Evolutionary conservation across 2,888 invertebrate genomes (phyloP), one percentile per base, ranked within the genome.

Genomic region (Conomelus anceps): DNA sequence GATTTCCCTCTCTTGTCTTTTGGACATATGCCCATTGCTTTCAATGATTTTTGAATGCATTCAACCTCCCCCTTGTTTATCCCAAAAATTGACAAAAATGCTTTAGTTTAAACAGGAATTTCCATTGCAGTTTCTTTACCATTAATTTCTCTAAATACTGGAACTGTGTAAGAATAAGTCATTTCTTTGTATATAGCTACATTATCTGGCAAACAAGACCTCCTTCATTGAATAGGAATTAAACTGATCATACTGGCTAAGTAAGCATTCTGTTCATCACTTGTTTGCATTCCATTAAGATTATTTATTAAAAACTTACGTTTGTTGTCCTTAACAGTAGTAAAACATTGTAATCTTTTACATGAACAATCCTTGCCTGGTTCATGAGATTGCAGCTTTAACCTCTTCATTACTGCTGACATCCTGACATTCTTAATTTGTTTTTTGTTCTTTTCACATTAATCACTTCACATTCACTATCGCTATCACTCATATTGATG

Each of bases 1-100:
- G 84, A 85, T 26, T 26, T 89, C 20, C 89, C 87, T 84, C 88
- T 23, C 85, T 85, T 11, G 26, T 89, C 26, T 23, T 24, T 89
- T 3, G 89, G 89, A 17, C 26, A 24, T 84, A 22, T 17, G 20
- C 87, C 89, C 11, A 88, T 88, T 11, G 17, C 6, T 88, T 89
- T 89, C n/a, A 89, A 20, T 6, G 88, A 89, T 17, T 7, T 29
- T 26, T 85, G 41, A 84, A 89, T 88, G 13, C 24, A 86, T 11
- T 86, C 63, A 9, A 88, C 24, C 41, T 89, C 88, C n/a, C 86
- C 88, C 86, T 88, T 29, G 13, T 84, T 88, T 84, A 89, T 88
- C 9, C 89, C 89, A 86, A 85, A 88, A n/a, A 89, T 86, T 1
- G 84, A 22, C 29, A 85, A 24, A 84, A 89, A 88, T 1, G 84